Percentiles rank a stretch among this genome's conserved stretches.
phyloP scores from a whole-genome alignment of 1,140 invertebrate genomes.

The Cyclargus thomasi region DNA sequence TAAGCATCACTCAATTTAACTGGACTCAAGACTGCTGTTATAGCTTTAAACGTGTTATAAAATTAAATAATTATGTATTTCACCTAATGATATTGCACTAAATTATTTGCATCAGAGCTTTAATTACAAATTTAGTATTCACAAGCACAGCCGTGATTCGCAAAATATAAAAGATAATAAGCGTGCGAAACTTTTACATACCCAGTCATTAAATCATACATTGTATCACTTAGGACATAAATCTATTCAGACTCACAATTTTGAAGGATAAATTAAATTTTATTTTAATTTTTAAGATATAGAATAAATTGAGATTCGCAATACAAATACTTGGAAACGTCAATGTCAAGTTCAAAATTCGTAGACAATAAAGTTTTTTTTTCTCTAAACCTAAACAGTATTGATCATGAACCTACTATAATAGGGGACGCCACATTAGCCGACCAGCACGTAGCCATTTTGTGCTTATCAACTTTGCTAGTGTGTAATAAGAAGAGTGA shows the following conservation, averaged over 20 bases:
- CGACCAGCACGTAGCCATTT: too few species aligned
- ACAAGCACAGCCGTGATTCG: background rate
- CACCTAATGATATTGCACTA: background rate
- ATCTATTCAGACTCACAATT: background rate
- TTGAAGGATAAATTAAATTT: background rate
- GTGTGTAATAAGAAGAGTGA: too few species aligned
- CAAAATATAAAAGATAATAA: background rate
- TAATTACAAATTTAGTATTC: background rate
- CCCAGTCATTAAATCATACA: background rate
- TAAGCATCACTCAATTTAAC: too few species aligned
- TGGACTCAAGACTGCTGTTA: too few species aligned
- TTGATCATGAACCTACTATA: too few species aligned
- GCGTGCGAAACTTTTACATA: background rate
- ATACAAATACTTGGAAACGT: background rate
- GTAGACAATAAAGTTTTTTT: background rate
- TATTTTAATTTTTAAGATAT: constrained; percentile 5
- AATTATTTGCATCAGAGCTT: background rate
- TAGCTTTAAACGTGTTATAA: too few species aligned
- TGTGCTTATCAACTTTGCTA: too few species aligned
- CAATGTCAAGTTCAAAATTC: background rate
- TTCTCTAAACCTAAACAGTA: too few species aligned
- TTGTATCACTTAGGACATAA: background rate
- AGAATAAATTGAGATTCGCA: background rate
- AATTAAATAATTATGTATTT: too few species aligned
- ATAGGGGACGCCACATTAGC: too few species aligned